These are phyloP conservation scores for Dicyrtomina minuta DNA, from an alignment of 2,888 invertebrate genomes.

Conservation along the genomic window DNA sequence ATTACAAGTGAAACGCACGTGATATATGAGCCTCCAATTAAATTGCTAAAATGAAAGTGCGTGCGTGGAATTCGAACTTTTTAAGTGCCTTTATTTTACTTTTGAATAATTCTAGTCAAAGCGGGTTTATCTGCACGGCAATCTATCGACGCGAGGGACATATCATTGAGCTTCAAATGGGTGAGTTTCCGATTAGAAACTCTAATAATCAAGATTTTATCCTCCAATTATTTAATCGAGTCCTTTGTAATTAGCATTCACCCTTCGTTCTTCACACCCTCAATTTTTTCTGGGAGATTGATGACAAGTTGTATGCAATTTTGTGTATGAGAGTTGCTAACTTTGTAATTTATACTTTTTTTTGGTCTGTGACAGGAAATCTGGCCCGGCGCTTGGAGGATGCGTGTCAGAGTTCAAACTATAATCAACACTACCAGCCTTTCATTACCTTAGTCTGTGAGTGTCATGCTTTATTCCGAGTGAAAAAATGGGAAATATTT, in stretches of 20 bases:
- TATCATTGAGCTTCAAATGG: constrained; percentile 85
- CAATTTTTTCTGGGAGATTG: too few species aligned
- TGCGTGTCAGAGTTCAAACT: constrained; percentile 78
- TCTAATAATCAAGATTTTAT: constrained; percentile 2
- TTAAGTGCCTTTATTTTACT: too few species aligned
- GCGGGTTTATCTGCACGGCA: constrained; percentile 84
- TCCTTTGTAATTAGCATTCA: too few species aligned
- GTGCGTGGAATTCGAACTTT: neutral
- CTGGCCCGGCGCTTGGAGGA: constrained; percentile 78
- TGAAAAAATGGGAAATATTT: neutral
- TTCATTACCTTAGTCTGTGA: constrained; percentile 86
- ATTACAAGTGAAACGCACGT: too few species aligned
- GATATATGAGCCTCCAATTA: too few species aligned
- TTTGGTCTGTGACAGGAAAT: constrained; percentile 58
- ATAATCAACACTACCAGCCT: constrained; percentile 74
- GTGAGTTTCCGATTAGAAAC: too few species aligned
- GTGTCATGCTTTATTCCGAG: constrained; percentile 54
- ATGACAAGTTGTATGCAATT: too few species aligned
- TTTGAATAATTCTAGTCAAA: constrained; percentile 65
- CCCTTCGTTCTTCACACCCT: too few species aligned
- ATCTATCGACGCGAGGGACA: constrained; percentile 82
- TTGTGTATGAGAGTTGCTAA: too few species aligned
- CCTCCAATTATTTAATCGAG: neutral
- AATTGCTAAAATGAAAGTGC: neutral
- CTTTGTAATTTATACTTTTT: neutral